phyloP scores from a whole-genome alignment of 53 echinoderm and acorn worm species.

The Astropecten irregularis region DNA sequence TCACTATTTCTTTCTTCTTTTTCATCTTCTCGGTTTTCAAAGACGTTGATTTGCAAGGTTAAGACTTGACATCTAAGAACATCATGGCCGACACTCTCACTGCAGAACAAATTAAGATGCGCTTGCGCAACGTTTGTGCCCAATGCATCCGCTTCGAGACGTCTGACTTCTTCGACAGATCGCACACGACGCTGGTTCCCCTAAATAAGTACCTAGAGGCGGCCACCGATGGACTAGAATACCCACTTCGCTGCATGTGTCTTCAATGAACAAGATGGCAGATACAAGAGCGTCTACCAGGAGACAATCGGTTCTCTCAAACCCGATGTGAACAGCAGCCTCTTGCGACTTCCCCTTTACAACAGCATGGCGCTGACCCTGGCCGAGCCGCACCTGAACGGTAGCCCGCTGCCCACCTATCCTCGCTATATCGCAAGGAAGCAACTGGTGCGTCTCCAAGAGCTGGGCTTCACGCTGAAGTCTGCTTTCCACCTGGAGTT shows the following conservation, averaged over 20 bases:
- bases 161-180: conserved; percentile 12
- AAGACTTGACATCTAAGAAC: too few species aligned
- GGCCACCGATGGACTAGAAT: conserved; percentile 7
- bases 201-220: background rate
- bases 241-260: background rate
- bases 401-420: conserved; percentile 53
- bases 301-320: conserved; percentile 14
- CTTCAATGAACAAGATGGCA: conserved; percentile 8
- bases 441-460: conserved; percentile 64
- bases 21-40: too few species aligned
- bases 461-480: conserved; percentile 75
- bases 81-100: background rate
- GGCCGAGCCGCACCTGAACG: conserved; percentile 51
- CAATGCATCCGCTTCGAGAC: background rate
- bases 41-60: too few species aligned
- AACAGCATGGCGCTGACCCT: conserved; percentile 58
- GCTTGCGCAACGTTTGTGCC: background rate
- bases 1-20: too few species aligned
- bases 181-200: background rate
- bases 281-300: conserved; percentile 9
- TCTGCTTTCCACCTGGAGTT: conserved; percentile 90
- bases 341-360: background rate
- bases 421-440: conserved; percentile 76
- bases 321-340: conserved; percentile 7
- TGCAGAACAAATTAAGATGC: background rate